Percentiles rank a stretch among this genome's conserved stretches.
Conservation (phyloP, 2,888 invertebrate species). For the Rhagonycha lutea region DNA sequence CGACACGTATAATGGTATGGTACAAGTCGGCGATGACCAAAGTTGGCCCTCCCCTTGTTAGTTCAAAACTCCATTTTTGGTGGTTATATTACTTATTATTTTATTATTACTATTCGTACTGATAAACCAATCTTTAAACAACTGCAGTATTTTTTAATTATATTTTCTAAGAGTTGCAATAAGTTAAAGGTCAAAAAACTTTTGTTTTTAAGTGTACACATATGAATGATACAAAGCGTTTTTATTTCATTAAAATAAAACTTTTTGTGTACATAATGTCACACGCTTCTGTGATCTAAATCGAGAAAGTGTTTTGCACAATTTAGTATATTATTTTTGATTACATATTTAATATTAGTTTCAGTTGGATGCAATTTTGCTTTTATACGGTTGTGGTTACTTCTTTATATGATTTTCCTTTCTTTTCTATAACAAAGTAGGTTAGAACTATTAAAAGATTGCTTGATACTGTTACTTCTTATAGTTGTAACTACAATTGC, state of each 20-base stretch:
- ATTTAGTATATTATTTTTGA: not conserved
- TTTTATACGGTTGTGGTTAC: slow-evolving; percentile 21
- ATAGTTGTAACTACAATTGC: not conserved
- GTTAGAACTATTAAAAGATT: not conserved
- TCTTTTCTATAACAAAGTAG: slow-evolving; percentile 20
- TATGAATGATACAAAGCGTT: not conserved
- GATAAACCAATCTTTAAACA: not conserved
- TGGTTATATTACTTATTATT: no score
- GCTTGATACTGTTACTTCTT: not conserved
- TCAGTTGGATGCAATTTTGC: slow-evolving; percentile 11
- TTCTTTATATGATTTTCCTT: slow-evolving; percentile 25
- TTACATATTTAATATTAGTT: slow-evolving; percentile 14
- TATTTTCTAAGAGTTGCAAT: not conserved
- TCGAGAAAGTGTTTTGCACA: slow-evolving; percentile 12
- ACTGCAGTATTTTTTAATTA: not conserved
- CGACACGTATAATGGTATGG: no score
- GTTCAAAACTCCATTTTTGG: no score
- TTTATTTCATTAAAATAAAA: not conserved
- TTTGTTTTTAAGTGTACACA: no score
- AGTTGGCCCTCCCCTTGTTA: no score
- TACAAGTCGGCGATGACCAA: no score
- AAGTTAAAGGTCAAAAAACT: not conserved
- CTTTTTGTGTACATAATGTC: not conserved
- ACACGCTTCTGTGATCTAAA: not conserved
- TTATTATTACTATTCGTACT: not conserved